Evolutionary conservation across 2,113 vertebrate species (phyloP).

Genomic region (Rhea americana): DNA sequence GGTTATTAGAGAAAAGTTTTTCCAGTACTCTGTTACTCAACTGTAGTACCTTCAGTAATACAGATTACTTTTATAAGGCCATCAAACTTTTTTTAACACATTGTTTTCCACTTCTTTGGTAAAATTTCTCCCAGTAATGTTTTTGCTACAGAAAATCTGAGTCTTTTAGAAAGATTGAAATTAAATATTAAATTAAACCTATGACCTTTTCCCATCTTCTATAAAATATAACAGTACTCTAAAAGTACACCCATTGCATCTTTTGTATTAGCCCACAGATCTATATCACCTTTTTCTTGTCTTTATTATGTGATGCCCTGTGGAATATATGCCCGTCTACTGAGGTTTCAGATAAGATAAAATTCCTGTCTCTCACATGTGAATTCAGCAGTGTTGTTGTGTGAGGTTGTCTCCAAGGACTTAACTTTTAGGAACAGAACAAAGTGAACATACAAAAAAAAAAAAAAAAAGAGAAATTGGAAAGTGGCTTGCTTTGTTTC

Average conservation of each 20-base stretch:
- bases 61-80: background rate
- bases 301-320: background rate
- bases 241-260: background rate
- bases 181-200: background rate
- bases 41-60: background rate
- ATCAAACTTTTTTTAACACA: background rate
- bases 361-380: background rate
- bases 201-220: background rate
- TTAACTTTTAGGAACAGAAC: slow-evolving; percentile 35
- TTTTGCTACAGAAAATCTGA: background rate
- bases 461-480: slow-evolving; percentile 3
- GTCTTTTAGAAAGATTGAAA: background rate
- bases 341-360: background rate
- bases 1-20: background rate
- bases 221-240: background rate
- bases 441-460: background rate
- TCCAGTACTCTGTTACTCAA: background rate
- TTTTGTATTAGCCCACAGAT: background rate
- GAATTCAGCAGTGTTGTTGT: background rate
- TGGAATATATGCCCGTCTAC: background rate
- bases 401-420: slow-evolving; percentile 9
- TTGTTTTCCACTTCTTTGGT: background rate
- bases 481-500: slow-evolving; percentile 64
- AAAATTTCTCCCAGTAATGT: background rate
- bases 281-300: background rate